phyloP scores from a whole-genome alignment of 1,140 invertebrate genomes.

The Papilio glaucus region DNA sequence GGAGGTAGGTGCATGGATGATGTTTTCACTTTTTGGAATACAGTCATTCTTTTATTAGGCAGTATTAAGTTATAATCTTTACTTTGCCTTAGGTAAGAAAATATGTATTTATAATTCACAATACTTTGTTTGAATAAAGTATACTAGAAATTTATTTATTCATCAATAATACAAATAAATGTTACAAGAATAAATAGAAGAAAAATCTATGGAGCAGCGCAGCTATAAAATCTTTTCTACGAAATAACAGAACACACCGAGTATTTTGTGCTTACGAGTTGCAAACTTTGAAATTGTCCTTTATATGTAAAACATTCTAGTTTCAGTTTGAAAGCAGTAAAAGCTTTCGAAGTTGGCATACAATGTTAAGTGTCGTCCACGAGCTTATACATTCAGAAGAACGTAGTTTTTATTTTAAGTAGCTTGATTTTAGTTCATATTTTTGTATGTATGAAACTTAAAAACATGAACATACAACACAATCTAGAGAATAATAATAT shows the following conservation, averaged over 20 bases:
- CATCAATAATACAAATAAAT: neutral
- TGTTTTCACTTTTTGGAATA: too few relatives aligned
- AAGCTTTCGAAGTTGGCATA: constrained; percentile 26
- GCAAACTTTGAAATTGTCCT: constrained; percentile 33
- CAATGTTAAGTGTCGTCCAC: constrained; percentile 22
- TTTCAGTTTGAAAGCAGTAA: constrained; percentile 25
- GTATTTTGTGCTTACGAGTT: constrained; percentile 13
- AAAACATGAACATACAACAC: too few relatives aligned
- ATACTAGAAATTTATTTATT: too few relatives aligned
- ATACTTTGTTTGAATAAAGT: too few relatives aligned
- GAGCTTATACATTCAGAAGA: too few relatives aligned
- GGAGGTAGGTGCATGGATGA: too few relatives aligned
- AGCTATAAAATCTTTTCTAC: constrained; percentile 22
- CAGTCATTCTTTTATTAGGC: too few relatives aligned
- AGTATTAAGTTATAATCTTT: too few relatives aligned
- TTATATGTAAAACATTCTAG: constrained; percentile 38
- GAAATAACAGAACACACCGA: constrained; percentile 17
- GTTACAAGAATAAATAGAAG: neutral
- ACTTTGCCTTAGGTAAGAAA: too few relatives aligned
- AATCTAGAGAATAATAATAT: too few relatives aligned
- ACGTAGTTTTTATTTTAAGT: neutral
- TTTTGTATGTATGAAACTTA: too few relatives aligned
- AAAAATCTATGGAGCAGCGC: neutral
- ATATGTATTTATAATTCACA: too few relatives aligned
- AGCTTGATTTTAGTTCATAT: neutral